Conservation (phyloP, 37 sponge, comb jelly and placozoan species). For the Halichondria panicea region DNA sequence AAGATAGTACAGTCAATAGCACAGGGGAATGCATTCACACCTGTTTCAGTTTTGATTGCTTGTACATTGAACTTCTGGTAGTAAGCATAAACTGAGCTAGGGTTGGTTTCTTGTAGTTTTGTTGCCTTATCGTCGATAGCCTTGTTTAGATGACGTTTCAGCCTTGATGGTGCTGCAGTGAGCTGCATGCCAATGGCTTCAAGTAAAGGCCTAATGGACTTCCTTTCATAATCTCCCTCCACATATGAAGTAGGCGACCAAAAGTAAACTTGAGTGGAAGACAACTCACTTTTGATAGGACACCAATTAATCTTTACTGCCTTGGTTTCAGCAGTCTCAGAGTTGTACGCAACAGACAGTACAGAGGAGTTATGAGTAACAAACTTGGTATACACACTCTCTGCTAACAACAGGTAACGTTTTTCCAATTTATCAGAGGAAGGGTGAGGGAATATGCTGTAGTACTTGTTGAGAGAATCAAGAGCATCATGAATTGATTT, state of each 20-base stretch:
- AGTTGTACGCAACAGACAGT: background rate
- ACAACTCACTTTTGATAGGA: background rate
- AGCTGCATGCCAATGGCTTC: background rate
- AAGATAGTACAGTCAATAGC: constrained; percentile 5
- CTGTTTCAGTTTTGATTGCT: no score
- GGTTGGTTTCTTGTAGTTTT: constrained; percentile 1
- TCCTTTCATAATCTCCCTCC: background rate
- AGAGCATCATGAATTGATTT: background rate
- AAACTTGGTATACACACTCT: background rate
- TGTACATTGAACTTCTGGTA: background rate
- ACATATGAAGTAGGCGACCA: background rate
- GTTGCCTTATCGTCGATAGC: background rate
- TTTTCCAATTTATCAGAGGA: background rate
- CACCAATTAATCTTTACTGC: background rate
- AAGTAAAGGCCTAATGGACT: background rate
- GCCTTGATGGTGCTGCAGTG: background rate
- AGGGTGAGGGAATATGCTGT: background rate
- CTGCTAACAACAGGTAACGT: background rate
- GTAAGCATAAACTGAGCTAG: constrained; percentile 1
- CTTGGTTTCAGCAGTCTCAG: background rate
- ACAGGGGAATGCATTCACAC: constrained; percentile 15
- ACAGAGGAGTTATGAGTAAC: background rate
- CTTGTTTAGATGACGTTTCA: constrained; percentile 19
- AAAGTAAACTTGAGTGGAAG: background rate
- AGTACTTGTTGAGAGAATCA: background rate